These are phyloP conservation scores for Trisateles emortualis DNA, from an alignment of 2,888 invertebrate species.

Conservation along the genomic window DNA sequence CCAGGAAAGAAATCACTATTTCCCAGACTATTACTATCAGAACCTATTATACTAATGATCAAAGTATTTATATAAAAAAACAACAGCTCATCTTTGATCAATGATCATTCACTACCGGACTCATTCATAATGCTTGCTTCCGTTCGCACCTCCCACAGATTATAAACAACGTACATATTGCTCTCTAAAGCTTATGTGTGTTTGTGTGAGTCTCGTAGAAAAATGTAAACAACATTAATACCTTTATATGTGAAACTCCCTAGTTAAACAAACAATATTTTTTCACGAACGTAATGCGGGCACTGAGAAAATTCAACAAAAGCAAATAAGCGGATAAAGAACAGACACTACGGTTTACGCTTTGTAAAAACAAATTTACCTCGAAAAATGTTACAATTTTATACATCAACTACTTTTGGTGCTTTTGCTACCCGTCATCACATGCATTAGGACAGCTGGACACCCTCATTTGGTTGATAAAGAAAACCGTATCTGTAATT, in stretches of 20 bases:
- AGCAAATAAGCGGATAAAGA: conserved; percentile 37
- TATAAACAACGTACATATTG: neutral
- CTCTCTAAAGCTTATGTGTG: neutral
- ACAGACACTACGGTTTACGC: conserved; percentile 26
- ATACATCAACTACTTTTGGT: conserved; percentile 18
- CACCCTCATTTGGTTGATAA: neutral
- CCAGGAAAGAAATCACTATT: neutral
- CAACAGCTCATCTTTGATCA: conserved; percentile 4
- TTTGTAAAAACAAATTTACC: conserved; percentile 33
- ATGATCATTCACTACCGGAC: conserved; percentile 12
- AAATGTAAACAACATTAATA: neutral
- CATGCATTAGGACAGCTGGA: neutral
- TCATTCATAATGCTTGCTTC: conserved; percentile 2
- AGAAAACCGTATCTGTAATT: neutral
- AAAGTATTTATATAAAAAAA: conserved; percentile 3
- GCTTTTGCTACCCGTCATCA: conserved; percentile 4
- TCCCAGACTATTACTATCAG: neutral
- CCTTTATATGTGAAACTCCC: neutral
- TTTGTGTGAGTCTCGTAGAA: neutral
- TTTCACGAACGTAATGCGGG: conserved; percentile 24
- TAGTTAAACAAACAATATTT: conserved; percentile 14
- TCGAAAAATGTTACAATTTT: conserved; percentile 25
- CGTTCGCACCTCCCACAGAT: conserved; percentile 1
- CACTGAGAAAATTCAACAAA: conserved; percentile 20
- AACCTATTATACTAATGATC: conserved; percentile 6